These are phyloP conservation scores for Chrysemys picta DNA, from an alignment of 2,113 vertebrate genomes.

Conservation along the genomic window DNA sequence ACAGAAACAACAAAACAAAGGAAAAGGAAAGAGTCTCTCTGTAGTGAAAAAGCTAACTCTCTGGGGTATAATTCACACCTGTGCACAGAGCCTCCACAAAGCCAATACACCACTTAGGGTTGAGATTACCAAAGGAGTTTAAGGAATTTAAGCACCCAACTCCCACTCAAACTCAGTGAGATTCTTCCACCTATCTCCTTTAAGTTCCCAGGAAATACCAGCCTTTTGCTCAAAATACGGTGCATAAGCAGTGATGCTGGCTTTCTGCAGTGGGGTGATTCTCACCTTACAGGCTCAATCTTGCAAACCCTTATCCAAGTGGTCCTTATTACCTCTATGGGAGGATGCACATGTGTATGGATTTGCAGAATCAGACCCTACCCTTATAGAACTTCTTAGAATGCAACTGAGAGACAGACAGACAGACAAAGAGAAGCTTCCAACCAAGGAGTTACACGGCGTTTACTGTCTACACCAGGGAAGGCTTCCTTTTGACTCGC, in stretches of 20 bases:
- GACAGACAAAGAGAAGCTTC: background rate
- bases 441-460: background rate
- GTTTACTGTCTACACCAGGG: background rate
- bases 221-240: no score
- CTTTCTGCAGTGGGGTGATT: background rate
- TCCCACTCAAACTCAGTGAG: no score
- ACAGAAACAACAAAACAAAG: no score
- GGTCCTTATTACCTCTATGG: background rate
- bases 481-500: background rate
- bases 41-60: no score
- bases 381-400: background rate
- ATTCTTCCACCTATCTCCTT: no score
- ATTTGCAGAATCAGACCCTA: background rate
- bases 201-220: no score
- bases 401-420: background rate
- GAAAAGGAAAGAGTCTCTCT: no score
- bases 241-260: background rate
- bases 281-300: background rate
- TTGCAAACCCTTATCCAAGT: background rate
- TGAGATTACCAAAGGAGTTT: no score
- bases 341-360: background rate
- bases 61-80: no score
- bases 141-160: no score
- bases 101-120: no score
- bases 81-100: no score